Base-by-base conservation (phyloP, 2,797 vertebrate genomes). In the Chrysocyon brachyurus region DNA sequence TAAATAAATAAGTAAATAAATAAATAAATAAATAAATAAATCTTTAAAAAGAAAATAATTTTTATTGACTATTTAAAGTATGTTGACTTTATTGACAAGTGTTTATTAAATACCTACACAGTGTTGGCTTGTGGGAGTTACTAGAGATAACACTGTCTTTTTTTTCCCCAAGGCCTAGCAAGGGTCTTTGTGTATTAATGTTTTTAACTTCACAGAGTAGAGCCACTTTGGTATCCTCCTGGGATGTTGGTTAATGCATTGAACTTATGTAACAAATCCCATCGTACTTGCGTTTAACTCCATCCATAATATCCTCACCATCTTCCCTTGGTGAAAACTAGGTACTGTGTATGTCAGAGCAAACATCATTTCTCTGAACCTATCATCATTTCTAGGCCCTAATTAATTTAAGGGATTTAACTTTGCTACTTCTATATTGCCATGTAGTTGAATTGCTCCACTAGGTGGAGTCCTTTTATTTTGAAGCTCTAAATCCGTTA, bases 401-500 rank as follows among this genome's bases (percentile, higher is more conserved):
- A 21, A 5, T 77, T 19, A 21, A 5, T 72, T 15, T 59, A 54
- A 56, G 31, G 28, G 5, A 2, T 63, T 86, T 72, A 72, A 36
- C 49, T 49, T 85, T 81, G 26, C n/a, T 33, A 0, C 24, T 54
- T 90, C 86, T 46, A 19, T 68, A 14, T 7, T 72, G 54, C 57
- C 22, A 0, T 31, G 0, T 64, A 31, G n/a, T 31, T 68, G 52
- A 82, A 83, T 75, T 87, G 5, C 1, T 81, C 95, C 97, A 94
- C 94, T 95, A 97, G 97, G 56, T 96, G 97, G 97, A 87, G 94
- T 89, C 26, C 12, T 84, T 81, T 84, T 70, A 33, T 64, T 84
- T 90, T 61, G 36, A 95, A 94, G 63, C 61, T 61, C 31, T 52
- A 46, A 78, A 19, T 63, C 46, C 64, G 9, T 19, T 68, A 84